Base-by-base conservation (phyloP, 2,888 invertebrate genomes). In the Bursaphelenchus okinawaensis region DNA sequence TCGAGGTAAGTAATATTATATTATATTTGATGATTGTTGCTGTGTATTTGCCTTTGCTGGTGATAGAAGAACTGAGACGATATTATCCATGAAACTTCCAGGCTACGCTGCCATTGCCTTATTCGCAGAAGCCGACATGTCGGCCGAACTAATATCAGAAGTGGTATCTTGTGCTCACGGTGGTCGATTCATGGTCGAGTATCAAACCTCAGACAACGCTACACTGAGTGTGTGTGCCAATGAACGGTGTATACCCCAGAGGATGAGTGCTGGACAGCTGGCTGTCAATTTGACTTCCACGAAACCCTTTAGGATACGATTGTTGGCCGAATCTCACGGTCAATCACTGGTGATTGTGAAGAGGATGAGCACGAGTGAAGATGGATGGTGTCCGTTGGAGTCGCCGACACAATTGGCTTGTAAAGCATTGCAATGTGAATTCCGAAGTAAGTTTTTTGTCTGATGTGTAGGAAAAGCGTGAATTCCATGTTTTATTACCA, bases 341-440 rank as follows among this genome's bases (percentile, higher is more conserved):
- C 69, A 67, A 55, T 69, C 74, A 0, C 71, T 79, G 40, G 75
- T 78, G 1, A 60, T 78, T 12, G 71, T 79, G 31, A 74, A 70
- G 52, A 63, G 62, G 51, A 73, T 79, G 9, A 29, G 65, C 8
- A 70, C 73, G 12, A 70, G 70, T 9, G 79, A 75, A 7, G 67
- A 76, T 29, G 69, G 65, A 1, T 73, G 78, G 20, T 80, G 80
- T 62, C 72, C 73, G 0, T 61, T 80, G 27, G 68, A 75, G 57
- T 72, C 78, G 0, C 70, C 75, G 0, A 75, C 76, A 52, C 74
- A 77, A 61, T 72, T 79, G n/a, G 69, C 77, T 2, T 80, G 80
- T 55, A 71, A 75, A 55, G 71, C 73, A 24, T 52, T 80, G n/a
- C 58, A 68, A 22, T 80, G 80, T 60, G 57, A 67, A 27, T 78